phyloP scores from a whole-genome alignment of 1,140 invertebrate genomes.

The Drosophila guanche region DNA sequence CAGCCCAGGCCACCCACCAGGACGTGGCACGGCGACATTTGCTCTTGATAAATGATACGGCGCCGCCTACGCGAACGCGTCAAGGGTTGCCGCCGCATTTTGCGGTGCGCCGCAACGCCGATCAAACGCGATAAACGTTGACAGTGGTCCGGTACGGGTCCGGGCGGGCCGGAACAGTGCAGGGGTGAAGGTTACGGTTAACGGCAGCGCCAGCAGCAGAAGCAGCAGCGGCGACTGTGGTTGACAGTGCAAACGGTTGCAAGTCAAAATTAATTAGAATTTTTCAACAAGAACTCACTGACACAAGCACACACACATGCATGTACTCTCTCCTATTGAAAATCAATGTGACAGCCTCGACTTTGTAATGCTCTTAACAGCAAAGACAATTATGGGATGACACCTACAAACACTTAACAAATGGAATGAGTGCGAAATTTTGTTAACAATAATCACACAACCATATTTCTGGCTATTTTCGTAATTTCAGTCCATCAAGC shows the following conservation, averaged over 20 bases:
- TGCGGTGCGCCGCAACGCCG: slow-evolving; percentile 73
- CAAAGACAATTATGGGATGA: not conserved
- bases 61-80: slow-evolving; percentile 70
- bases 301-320: slow-evolving; percentile 2
- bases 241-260: slow-evolving; percentile 78
- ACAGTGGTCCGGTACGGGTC: slow-evolving; percentile 17
- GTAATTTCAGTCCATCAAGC: not conserved
- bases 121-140: slow-evolving; percentile 77
- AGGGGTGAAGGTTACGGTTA: slow-evolving; percentile 9
- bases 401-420: too few relatives aligned
- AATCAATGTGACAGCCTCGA: too few relatives aligned
- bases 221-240: slow-evolving; percentile 49
- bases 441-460: too few relatives aligned
- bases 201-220: slow-evolving; percentile 9
- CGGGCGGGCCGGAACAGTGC: not conserved
- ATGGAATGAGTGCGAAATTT: too few relatives aligned
- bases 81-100: slow-evolving; percentile 71
- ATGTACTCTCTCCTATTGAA: slow-evolving; percentile 4
- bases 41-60: slow-evolving; percentile 75
- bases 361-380: not conserved
- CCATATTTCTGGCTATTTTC: too few relatives aligned
- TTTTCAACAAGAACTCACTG: slow-evolving; percentile 52
- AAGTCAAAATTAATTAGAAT: slow-evolving; percentile 83
- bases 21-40: slow-evolving; percentile 25
- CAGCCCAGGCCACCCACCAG: slow-evolving; percentile 3